Percentiles rank a stretch among this genome's conserved stretches.
phyloP scores from a whole-genome alignment of 2,888 invertebrate genomes.

The Blera fallax region DNA sequence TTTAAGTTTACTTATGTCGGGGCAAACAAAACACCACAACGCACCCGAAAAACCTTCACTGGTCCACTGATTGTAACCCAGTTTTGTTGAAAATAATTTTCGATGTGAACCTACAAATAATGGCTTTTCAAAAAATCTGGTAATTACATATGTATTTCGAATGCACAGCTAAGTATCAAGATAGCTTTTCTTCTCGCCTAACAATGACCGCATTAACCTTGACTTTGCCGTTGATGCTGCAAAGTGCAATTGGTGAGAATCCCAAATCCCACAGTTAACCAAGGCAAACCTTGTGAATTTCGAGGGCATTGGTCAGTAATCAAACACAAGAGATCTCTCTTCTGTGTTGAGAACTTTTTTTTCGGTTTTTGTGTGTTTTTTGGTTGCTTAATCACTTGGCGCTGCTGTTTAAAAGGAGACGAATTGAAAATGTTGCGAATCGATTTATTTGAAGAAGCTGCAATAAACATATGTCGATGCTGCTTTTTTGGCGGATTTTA shows the following conservation, averaged over 20 bases:
- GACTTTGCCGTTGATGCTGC: conserved; percentile 21
- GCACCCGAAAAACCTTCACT: not conserved
- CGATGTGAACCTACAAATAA: not conserved
- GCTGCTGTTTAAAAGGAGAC: conserved; percentile 49
- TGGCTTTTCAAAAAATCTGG: not conserved
- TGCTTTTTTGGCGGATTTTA: conserved; percentile 7
- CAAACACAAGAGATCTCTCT: conserved; percentile 55
- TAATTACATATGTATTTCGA: not conserved
- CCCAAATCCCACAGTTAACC: conserved; percentile 3
- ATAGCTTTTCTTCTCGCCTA: not conserved
- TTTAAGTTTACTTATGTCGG: not conserved
- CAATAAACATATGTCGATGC: conserved; percentile 62
- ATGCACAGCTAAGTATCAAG: not conserved
- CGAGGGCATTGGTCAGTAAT: conserved; percentile 57
- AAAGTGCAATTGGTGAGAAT: not conserved
- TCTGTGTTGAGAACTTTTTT: conserved; percentile 1
- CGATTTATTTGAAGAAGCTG: conserved; percentile 70
- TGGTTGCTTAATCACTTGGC: conserved; percentile 59
- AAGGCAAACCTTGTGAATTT: conserved; percentile 20
- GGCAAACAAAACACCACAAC: not conserved
- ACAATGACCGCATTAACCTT: conserved; percentile 38
- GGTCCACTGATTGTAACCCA: not conserved
- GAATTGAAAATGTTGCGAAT: conserved; percentile 55
- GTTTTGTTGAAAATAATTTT: conserved; percentile 4
- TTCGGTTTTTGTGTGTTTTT: conserved; percentile 25